phyloP scores from a whole-genome alignment of 1,140 invertebrate species.

The Odontomachus brunneus region DNA sequence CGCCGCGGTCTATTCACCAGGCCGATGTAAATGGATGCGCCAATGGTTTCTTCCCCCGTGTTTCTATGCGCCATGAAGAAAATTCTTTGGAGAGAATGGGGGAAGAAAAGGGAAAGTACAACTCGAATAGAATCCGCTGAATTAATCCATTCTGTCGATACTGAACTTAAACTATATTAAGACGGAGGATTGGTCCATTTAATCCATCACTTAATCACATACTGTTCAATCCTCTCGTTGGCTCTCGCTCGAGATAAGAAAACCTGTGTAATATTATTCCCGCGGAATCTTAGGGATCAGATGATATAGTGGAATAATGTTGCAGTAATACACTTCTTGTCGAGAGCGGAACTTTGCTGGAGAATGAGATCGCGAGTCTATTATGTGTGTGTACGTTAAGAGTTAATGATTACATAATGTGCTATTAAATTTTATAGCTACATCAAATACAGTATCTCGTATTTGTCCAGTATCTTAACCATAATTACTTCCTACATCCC shows the following conservation, averaged over 20 bases:
- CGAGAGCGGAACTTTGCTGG: background rate
- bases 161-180: conserved; percentile 31
- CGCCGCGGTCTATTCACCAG: background rate
- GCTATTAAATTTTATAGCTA: background rate
- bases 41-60: background rate
- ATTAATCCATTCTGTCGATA: conserved; percentile 10
- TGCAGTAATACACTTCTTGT: background rate
- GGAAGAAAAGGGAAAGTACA: background rate
- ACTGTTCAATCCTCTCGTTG: conserved; percentile 3
- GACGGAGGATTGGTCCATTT: background rate
- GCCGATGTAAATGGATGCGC: background rate
- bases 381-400: too few relatives aligned
- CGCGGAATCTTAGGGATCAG: background rate
- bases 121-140: background rate
- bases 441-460: background rate
- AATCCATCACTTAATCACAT: conserved; percentile 14
- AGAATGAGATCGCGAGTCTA: background rate
- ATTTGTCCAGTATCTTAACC: background rate
- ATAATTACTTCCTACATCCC: too few relatives aligned
- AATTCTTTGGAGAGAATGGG: background rate
- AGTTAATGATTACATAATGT: too few relatives aligned
- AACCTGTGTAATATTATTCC: background rate
- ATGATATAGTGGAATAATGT: background rate
- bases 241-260: background rate
- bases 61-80: background rate